phyloP scores from a whole-genome alignment of 2,797 vertebrate genomes.

The Trachops cirrhosus region DNA sequence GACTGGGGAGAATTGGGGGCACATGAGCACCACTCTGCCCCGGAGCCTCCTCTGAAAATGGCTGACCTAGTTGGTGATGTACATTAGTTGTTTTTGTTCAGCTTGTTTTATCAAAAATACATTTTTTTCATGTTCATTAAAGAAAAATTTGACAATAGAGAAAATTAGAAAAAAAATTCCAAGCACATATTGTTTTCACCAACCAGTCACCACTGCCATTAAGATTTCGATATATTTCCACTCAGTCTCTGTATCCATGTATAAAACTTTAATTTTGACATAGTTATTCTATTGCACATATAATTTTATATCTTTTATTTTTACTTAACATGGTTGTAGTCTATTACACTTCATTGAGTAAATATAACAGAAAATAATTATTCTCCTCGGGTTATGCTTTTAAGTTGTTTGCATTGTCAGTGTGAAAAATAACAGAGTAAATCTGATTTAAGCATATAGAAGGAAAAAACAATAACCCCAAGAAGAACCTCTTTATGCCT shows the following conservation, averaged over 20 bases:
- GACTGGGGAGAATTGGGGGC: background rate
- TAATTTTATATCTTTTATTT: background rate
- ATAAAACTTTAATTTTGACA: constrained; percentile 20
- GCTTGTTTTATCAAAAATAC: background rate
- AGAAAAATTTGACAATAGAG: background rate
- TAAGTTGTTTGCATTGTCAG: background rate
- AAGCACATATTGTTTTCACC: background rate
- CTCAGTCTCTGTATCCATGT: background rate
- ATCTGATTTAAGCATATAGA: background rate
- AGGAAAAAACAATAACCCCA: background rate
- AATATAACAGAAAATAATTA: background rate
- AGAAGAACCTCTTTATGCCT: background rate
- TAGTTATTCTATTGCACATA: background rate
- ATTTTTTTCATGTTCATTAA: background rate
- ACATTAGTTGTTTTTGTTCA: background rate
- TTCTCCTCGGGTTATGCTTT: background rate
- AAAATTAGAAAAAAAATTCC: background rate
- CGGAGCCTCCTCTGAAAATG: background rate
- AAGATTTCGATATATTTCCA: background rate
- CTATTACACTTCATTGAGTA: background rate
- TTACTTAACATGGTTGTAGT: background rate
- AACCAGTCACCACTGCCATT: background rate
- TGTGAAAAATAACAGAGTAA: constrained; percentile 6
- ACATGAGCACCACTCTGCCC: background rate
- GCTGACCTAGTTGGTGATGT: background rate